Evolutionary conservation across 2,888 invertebrate species (phyloP), one percentile per base, ranked within the genome.

Genomic region (Homarus gammarus): DNA sequence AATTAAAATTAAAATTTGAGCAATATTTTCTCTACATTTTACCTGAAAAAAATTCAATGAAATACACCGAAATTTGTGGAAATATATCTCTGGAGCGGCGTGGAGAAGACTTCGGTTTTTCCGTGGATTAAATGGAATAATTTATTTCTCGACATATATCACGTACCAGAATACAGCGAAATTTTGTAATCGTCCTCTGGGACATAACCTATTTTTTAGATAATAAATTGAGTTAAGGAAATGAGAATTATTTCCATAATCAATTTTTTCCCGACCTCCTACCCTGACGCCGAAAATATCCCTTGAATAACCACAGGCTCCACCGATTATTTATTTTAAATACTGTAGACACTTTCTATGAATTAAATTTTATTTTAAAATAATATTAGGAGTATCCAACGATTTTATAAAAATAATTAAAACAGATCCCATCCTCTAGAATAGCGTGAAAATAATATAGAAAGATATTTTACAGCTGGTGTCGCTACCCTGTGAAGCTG

Each of bases 91-190:
- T 27, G 49, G 49, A 68, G 64, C 77, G 51, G 40, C 68, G 61
- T 79, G 83, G 77, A 88, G 87, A 88, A 88, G 87, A 88, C 87
- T 88, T 88, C 87, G 83, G 83, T 88, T 88, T 88, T 88, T 88
- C 87, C 68, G 64, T 82, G 87, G 68, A 83, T 88, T 88, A 78
- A 88, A 77, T 75, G 83, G 87, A 88, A 83, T 73, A 88, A 88
- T 88, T 88, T 88, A 88, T 88, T 88, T 88, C 77, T 77, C 75
- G 77, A 15, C 49, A 40, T 82, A 36, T 49, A 77, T n/a, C 27
- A 31, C 49, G 36, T 68, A 64, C 22, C n/a, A 56, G 38, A 75
- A 27, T 31, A 5, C 51, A 44, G 56, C 33, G 77, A 81, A 88
- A 88, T 83, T 64, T 61, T 64, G 8, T 15, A 51, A 33, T 6